Percentiles rank a stretch among this genome's conserved stretches.
These are phyloP conservation scores for Aethes cnicana DNA, from an alignment of 2,888 invertebrate genomes.

Conservation along the genomic window DNA sequence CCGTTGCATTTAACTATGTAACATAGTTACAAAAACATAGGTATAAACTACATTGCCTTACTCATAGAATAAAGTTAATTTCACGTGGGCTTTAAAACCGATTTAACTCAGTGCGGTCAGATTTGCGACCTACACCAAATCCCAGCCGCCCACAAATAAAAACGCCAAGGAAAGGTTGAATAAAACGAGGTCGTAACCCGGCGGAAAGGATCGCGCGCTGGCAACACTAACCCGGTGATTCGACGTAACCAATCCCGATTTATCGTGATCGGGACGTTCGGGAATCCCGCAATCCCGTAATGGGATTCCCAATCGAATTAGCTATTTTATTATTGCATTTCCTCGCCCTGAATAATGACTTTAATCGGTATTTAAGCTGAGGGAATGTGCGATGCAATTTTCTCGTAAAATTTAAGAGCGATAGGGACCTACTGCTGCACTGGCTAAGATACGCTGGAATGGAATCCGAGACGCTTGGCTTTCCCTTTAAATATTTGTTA, in stretches of 20 bases:
- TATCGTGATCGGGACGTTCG: constrained; percentile 11
- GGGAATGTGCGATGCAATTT: constrained; percentile 17
- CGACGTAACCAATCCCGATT: constrained; percentile 27
- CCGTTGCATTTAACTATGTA: too few relatives aligned
- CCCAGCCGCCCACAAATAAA: not conserved
- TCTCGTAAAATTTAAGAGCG: not conserved
- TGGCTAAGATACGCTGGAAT: too few relatives aligned
- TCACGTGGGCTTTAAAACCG: too few relatives aligned
- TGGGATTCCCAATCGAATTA: constrained; percentile 25
- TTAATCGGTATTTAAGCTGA: constrained; percentile 22
- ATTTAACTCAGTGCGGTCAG: too few relatives aligned
- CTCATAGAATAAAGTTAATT: too few relatives aligned
- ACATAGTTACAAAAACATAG: too few relatives aligned
- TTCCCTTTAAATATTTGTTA: too few relatives aligned
- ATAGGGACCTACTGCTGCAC: too few relatives aligned
- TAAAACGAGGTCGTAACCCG: constrained; percentile 15
- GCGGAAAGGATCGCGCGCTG: constrained; percentile 16
- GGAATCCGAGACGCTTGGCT: too few relatives aligned
- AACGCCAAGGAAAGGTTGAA: constrained; percentile 2
- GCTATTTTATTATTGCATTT: constrained; percentile 30
- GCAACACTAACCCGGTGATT: constrained; percentile 19
- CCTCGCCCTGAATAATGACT: constrained; percentile 26
- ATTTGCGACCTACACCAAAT: not conserved
- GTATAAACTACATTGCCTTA: too few relatives aligned
- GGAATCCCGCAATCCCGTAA: constrained; percentile 22